Conservation (phyloP, 2,888 invertebrate species). For the Aphrophora alni region DNA sequence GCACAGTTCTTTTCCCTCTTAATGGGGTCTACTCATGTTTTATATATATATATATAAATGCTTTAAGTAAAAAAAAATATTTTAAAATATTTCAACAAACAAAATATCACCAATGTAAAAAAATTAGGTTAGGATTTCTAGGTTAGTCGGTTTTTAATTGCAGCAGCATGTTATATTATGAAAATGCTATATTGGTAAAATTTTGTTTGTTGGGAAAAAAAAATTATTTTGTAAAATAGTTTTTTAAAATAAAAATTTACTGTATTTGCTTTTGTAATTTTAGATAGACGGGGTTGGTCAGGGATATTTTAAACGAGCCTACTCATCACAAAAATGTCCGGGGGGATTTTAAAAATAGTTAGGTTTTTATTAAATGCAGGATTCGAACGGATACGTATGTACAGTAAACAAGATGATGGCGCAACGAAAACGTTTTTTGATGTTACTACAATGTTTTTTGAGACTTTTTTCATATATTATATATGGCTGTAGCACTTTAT, state of each 20-base stretch:
- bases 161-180: neutral
- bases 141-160: conserved; percentile 25
- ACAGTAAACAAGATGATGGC: conserved; percentile 10
- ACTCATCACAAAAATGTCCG: conserved; percentile 22
- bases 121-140: conserved; percentile 31
- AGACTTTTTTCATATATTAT: conserved; percentile 29
- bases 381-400: neutral
- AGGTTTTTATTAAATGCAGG: neutral
- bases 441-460: conserved; percentile 32
- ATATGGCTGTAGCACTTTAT: conserved; percentile 35
- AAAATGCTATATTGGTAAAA: conserved; percentile 3
- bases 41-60: conserved; percentile 6
- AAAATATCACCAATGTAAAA: conserved; percentile 22
- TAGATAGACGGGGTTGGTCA: conserved; percentile 24
- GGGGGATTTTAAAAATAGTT: neutral
- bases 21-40: neutral
- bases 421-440: conserved; percentile 36
- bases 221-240: conserved; percentile 37
- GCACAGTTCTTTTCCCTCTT: neutral
- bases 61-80: neutral
- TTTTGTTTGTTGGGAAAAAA: conserved; percentile 32
- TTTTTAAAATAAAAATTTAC: conserved; percentile 37
- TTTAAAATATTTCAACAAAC: conserved; percentile 20
- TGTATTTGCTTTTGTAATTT: conserved; percentile 37
- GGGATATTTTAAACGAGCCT: conserved; percentile 7